Conservation (phyloP, 2,888 invertebrate species). For the Heliconius ismenius region DNA sequence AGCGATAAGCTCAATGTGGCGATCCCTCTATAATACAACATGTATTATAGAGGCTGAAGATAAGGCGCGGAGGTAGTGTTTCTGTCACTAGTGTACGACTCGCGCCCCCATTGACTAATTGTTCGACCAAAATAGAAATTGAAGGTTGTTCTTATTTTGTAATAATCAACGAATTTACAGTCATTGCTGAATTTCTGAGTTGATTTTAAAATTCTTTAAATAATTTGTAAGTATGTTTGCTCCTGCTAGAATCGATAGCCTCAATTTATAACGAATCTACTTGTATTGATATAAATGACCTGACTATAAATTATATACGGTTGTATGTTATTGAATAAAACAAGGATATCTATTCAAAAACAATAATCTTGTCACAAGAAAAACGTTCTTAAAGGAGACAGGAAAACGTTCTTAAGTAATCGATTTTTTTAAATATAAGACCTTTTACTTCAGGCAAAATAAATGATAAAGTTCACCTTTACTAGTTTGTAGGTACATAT, state of each 20-base stretch:
- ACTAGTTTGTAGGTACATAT: too few relatives aligned
- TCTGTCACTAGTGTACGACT: constrained; percentile 46
- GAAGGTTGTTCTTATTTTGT: not conserved
- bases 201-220: not conserved
- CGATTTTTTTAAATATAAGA: too few relatives aligned
- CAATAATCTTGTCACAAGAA: too few relatives aligned
- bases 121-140: constrained; percentile 43
- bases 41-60: not conserved
- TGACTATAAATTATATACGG: not conserved
- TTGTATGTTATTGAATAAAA: not conserved
- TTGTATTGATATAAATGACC: not conserved
- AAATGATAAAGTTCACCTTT: too few relatives aligned
- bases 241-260: not conserved
- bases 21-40: constrained; percentile 22
- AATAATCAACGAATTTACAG: not conserved
- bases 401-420: not conserved
- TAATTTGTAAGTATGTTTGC: not conserved
- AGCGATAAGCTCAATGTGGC: not conserved
- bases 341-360: too few relatives aligned
- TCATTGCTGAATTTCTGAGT: not conserved
- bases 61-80: constrained; percentile 46
- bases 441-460: too few relatives aligned
- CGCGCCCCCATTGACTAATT: too few relatives aligned
- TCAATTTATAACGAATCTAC: not conserved
- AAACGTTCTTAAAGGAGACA: not conserved